A percentile compares a stretch with the other conserved stretches of the same genome.
Evolutionary conservation across 1,140 invertebrate genomes (phyloP).

Genomic region (Phymorhynchus buccinoides): DNA sequence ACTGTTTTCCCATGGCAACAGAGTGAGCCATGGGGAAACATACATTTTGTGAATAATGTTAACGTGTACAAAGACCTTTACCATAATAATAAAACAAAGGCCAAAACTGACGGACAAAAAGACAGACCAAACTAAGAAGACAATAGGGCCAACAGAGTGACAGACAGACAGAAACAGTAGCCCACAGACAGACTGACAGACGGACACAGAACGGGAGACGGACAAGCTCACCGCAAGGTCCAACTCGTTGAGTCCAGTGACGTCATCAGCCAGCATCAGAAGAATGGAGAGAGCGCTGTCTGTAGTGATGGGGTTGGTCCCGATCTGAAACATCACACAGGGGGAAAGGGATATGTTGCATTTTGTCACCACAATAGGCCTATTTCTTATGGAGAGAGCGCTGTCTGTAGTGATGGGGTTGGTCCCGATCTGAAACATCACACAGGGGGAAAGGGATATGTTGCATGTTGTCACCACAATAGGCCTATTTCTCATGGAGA

Average conservation of each 20-base stretch:
- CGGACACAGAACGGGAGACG: not conserved
- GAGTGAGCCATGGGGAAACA: no score
- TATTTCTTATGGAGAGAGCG: slow-evolving; percentile 60
- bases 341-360: no score
- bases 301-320: slow-evolving; percentile 62
- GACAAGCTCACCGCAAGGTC: slow-evolving; percentile 56
- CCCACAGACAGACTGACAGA: not conserved
- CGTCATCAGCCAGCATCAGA: slow-evolving; percentile 53
- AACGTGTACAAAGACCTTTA: no score
- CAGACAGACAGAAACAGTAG: not conserved
- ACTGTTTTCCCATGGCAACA: no score
- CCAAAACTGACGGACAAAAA: no score
- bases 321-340: slow-evolving; percentile 61
- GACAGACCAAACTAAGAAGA: no score
- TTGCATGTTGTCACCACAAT: no score
- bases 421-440: slow-evolving; percentile 57
- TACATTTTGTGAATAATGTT: no score
- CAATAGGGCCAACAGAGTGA: not conserved
- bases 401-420: slow-evolving; percentile 65
- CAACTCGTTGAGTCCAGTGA: slow-evolving; percentile 51
- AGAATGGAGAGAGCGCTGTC: slow-evolving; percentile 61
- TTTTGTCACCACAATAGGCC: no score
- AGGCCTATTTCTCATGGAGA: no score
- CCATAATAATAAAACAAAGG: no score
- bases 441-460: no score